Conservation (phyloP, 1,140 invertebrate genomes). For the Neodiprion virginianus region DNA sequence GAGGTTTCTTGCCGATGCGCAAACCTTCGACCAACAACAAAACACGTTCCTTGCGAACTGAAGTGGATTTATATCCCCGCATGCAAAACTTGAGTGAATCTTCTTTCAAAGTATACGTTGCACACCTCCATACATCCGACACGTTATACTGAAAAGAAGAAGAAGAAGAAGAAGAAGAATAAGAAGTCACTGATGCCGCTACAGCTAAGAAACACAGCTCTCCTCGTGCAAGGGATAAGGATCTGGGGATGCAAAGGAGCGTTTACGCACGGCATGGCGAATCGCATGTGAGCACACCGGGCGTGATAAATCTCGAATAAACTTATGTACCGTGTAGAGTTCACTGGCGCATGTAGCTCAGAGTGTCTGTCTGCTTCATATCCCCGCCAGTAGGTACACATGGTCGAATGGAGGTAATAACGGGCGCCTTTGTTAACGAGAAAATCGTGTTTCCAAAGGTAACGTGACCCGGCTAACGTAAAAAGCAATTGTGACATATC, state of each 20-base stretch:
- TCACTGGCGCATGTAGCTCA: neutral
- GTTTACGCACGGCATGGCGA: neutral
- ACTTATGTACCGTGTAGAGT: neutral
- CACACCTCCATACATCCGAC: no score
- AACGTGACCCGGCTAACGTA: neutral
- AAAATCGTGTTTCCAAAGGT: neutral
- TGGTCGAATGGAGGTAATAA: neutral
- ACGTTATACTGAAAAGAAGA: no score
- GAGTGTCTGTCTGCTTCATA: neutral
- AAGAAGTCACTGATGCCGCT: no score
- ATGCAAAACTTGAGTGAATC: no score
- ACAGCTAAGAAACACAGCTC: no score
- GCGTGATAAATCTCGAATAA: neutral
- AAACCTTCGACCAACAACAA: neutral
- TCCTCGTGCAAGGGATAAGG: neutral
- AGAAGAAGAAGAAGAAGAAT: no score
- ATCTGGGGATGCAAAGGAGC: neutral
- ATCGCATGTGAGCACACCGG: neutral
- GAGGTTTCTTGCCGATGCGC: neutral
- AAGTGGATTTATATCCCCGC: no score
- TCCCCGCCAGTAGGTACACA: neutral
- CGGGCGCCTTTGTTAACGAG: neutral
- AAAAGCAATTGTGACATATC: neutral
- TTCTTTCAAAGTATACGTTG: no score
- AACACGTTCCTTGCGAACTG: no score